Conservation (phyloP, 2,113 vertebrate genomes). For the Apistogramma diplotaenia region DNA sequence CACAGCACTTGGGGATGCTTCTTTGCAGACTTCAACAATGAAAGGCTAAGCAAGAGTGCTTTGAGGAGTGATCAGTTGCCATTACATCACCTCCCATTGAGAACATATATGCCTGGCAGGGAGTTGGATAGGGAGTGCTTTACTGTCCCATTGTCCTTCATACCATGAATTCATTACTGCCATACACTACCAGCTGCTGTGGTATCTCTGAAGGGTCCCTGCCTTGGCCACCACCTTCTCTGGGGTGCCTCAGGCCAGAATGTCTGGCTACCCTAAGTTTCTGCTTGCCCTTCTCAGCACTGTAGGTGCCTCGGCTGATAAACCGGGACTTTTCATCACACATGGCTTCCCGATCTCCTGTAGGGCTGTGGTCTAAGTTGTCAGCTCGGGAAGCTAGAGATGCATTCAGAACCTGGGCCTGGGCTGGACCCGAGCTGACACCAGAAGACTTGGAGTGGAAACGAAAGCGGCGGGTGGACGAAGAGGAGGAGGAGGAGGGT, state of each 20-base stretch:
- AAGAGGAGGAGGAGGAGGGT: constrained; percentile 72
- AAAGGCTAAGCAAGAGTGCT: constrained; percentile 56
- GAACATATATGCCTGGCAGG: constrained; percentile 9
- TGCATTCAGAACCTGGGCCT: constrained; percentile 53
- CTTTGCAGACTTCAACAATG: constrained; percentile 47
- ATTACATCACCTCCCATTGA: constrained; percentile 2
- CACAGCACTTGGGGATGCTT: constrained; percentile 66
- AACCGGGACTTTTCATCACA: constrained; percentile 84
- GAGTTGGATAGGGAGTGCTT: constrained; percentile 35
- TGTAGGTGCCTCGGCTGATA: constrained; percentile 91
- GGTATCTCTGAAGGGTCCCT: constrained; percentile 81
- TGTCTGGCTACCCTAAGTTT: constrained; percentile 87
- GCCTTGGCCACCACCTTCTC: constrained; percentile 74
- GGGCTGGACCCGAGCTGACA: background rate
- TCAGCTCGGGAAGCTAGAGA: constrained; percentile 7
- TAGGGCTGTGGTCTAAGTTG: constrained; percentile 45
- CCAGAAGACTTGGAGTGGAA: constrained; percentile 87
- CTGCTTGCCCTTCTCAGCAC: constrained; percentile 90
- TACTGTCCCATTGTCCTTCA: constrained; percentile 74
- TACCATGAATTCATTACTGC: constrained; percentile 97
- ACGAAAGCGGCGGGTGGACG: constrained; percentile 82
- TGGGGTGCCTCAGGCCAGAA: constrained; percentile 79
- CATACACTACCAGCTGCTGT: constrained; percentile 84
- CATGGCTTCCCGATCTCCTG: constrained; percentile 64
- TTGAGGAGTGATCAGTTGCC: constrained; percentile 32